phyloP scores from a whole-genome alignment of 2,888 invertebrate genomes.

The Dynastes hyllus region DNA sequence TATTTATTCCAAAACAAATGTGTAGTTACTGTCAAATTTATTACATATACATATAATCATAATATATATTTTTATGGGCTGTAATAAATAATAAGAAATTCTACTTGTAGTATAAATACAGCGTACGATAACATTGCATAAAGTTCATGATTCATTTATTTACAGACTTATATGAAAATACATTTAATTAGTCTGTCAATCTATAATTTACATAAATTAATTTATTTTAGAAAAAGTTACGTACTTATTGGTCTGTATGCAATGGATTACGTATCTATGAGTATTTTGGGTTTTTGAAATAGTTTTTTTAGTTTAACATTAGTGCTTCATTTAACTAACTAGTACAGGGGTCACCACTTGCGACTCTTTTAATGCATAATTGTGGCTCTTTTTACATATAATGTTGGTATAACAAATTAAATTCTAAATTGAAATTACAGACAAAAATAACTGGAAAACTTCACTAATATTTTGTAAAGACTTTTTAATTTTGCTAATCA shows the following conservation, averaged over 20 bases:
- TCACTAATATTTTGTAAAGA: too few relatives aligned
- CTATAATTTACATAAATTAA: constrained; percentile 35
- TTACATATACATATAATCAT: constrained; percentile 41
- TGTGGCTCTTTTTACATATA: too few relatives aligned
- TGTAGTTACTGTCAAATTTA: constrained; percentile 44
- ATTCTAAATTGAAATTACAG: too few relatives aligned
- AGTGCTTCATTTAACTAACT: too few relatives aligned
- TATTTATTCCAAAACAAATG: constrained; percentile 48
- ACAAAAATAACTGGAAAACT: too few relatives aligned
- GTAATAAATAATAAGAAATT: constrained; percentile 41
- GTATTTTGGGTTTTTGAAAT: too few relatives aligned
- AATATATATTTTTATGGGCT: constrained; percentile 25
- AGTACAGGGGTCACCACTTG: too few relatives aligned
- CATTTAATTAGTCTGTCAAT: constrained; percentile 25
- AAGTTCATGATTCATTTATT: constrained; percentile 38
- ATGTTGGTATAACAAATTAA: too few relatives aligned
- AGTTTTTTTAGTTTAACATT: too few relatives aligned
- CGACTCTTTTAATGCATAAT: too few relatives aligned
- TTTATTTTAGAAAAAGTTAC: neutral
- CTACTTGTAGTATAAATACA: constrained; percentile 20
- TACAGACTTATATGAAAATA: constrained; percentile 24
- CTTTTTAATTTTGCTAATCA: too few relatives aligned
- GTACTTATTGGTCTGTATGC: neutral
- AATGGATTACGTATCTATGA: neutral
- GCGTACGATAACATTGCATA: constrained; percentile 23